Evolutionary conservation across 2,888 invertebrate species (phyloP).

Genomic region (Drosophila pseudotalamancana): DNA sequence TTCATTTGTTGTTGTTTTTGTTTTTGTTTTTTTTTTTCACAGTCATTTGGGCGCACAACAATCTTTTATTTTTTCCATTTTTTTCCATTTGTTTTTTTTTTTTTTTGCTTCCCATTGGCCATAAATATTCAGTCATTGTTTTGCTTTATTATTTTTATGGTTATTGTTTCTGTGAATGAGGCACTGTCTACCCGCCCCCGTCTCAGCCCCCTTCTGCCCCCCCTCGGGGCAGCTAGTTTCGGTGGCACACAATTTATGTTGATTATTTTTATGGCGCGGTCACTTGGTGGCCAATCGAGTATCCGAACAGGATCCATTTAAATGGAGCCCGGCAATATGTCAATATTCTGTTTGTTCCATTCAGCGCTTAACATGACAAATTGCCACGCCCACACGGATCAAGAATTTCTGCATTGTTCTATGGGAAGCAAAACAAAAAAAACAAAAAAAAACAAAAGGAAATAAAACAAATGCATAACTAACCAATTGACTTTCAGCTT

Average conservation of each 20-base stretch:
- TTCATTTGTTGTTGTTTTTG: slow-evolving; percentile 18
- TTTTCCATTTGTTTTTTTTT: slow-evolving; percentile 12
- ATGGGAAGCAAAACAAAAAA: not conserved
- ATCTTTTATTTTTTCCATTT: slow-evolving; percentile 34
- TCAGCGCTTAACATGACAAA: slow-evolving; percentile 74
- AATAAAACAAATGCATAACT: slow-evolving; percentile 9
- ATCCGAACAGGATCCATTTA: slow-evolving; percentile 68
- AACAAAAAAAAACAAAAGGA: not conserved
- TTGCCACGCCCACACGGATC: slow-evolving; percentile 58
- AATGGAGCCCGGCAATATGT: slow-evolving; percentile 67
- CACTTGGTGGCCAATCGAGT: slow-evolving; percentile 70
- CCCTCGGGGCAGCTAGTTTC: slow-evolving; percentile 1
- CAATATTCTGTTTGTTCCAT: slow-evolving; percentile 54
- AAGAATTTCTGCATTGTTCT: slow-evolving; percentile 59
- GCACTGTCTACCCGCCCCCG: not conserved
- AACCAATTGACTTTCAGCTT: not conserved
- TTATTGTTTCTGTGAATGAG: slow-evolving; percentile 65
- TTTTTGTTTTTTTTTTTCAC: slow-evolving; percentile 56
- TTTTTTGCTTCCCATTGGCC: slow-evolving; percentile 45
- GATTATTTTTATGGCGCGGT: slow-evolving; percentile 79
- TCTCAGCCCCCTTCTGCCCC: not conserved
- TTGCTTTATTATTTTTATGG: slow-evolving; percentile 79
- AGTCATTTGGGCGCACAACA: slow-evolving; percentile 68
- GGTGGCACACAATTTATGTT: slow-evolving; percentile 67
- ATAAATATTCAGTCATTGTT: slow-evolving; percentile 77